phyloP scores from a whole-genome alignment of 2,113 vertebrate species.

The Oxyura jamaicensis region DNA sequence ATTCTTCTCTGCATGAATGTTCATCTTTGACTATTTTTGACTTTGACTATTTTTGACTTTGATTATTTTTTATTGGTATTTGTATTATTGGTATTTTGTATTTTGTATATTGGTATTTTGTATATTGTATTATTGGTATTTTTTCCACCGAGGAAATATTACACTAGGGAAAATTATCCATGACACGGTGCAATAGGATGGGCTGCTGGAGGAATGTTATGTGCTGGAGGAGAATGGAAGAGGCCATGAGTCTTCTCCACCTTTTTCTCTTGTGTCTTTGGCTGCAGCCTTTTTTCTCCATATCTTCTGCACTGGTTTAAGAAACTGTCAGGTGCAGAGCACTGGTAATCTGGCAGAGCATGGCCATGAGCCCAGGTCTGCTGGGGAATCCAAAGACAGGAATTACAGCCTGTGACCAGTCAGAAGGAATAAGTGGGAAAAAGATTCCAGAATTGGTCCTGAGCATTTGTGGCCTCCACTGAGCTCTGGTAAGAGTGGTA shows the following conservation, averaged over 20 bases:
- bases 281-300: not conserved
- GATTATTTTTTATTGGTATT: too few relatives aligned
- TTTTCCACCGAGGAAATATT: not conserved
- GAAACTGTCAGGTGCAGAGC: not conserved
- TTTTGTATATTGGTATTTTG: too few relatives aligned
- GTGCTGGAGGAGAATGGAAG: not conserved
- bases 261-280: not conserved
- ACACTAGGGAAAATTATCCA: not conserved
- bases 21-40: constrained; percentile 4
- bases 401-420: rapidly evolving
- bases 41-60: too few relatives aligned
- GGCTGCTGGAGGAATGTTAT: not conserved
- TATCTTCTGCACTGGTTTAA: not conserved
- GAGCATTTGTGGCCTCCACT: not conserved
- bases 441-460: not conserved
- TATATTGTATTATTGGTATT: too few relatives aligned
- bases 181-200: not conserved
- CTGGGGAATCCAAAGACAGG: not conserved
- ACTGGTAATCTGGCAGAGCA: not conserved
- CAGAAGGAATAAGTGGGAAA: not conserved
- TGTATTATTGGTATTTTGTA: too few relatives aligned
- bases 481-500: not conserved
- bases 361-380: not conserved
- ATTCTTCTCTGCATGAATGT: not conserved
- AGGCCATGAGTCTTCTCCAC: not conserved